These are phyloP conservation scores for Botia kubotai DNA, from an alignment of 2,797 vertebrate species.

Conservation along the genomic window DNA sequence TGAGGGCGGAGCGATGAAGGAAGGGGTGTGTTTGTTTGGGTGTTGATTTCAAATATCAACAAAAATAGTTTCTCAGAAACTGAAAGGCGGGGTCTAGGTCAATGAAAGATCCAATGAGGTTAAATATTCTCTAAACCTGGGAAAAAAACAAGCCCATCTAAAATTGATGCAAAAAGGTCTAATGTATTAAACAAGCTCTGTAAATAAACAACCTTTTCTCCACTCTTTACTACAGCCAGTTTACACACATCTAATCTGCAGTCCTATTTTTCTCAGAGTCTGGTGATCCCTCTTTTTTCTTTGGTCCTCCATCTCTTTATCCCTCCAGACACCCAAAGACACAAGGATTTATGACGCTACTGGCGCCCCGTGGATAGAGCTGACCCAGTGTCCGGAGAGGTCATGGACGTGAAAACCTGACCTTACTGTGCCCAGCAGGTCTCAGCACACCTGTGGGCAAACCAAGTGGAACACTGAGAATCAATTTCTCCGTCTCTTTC, in stretches of 20 bases:
- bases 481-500: background rate
- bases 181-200: background rate
- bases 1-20: too few species aligned
- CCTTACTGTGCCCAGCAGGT: slow-evolving; percentile 60
- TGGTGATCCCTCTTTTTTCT: slow-evolving; percentile 13
- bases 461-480: slow-evolving; percentile 16
- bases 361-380: slow-evolving; percentile 42
- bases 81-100: background rate
- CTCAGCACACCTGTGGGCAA: slow-evolving; percentile 50
- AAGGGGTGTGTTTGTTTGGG: too few species aligned
- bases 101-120: background rate
- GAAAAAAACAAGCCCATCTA: background rate
- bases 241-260: slow-evolving; percentile 15
- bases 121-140: background rate
- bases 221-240: background rate
- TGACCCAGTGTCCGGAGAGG: slow-evolving; percentile 53
- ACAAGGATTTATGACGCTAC: slow-evolving; percentile 58
- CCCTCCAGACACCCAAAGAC: slow-evolving; percentile 37
- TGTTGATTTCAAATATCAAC: too few species aligned
- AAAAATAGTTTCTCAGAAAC: too few species aligned
- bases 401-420: slow-evolving; percentile 56
- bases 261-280: background rate
- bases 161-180: background rate
- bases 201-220: background rate
- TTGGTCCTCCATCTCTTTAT: slow-evolving; percentile 8